A percentile compares a stretch with the other conserved stretches of the same genome.
Evolutionary conservation across 2,797 vertebrate genomes (phyloP).

Genomic region (Sphenopsis melanotis): DNA sequence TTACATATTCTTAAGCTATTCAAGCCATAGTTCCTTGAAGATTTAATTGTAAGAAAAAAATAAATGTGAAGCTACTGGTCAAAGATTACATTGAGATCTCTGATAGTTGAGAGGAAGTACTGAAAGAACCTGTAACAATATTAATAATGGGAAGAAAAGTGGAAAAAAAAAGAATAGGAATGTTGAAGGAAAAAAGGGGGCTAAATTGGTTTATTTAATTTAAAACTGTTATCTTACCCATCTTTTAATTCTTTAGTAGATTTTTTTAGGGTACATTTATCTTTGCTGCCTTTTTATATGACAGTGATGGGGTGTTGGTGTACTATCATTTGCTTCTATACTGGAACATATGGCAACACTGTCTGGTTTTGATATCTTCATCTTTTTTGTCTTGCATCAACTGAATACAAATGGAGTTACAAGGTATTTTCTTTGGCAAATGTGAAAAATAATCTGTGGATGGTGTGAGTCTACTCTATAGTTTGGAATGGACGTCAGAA

Average conservation of each 20-base stretch:
- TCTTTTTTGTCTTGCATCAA: neutral
- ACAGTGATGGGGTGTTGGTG: slow-evolving; percentile 28
- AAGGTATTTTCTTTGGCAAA: slow-evolving; percentile 3
- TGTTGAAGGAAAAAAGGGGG: neutral
- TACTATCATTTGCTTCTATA: slow-evolving; percentile 11
- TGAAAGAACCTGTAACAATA: neutral
- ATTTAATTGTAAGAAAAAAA: neutral
- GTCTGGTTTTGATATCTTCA: slow-evolving; percentile 27
- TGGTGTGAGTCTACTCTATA: neutral
- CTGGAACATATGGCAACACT: slow-evolving; percentile 47
- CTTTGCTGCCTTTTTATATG: neutral
- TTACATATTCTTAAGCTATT: neutral
- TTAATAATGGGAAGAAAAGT: neutral
- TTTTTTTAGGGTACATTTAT: slow-evolving; percentile 9
- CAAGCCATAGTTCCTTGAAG: neutral
- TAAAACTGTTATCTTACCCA: neutral
- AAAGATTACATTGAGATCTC: neutral
- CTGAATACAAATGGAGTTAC: slow-evolving; percentile 28
- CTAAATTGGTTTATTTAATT: neutral
- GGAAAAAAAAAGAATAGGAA: neutral
- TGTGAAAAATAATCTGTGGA: neutral
- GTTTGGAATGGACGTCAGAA: neutral
- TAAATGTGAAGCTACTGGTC: neutral
- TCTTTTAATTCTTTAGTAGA: neutral
- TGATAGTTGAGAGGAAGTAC: neutral